Evolutionary conservation across 2,888 invertebrate species (phyloP), one percentile per base, ranked within the genome.

Genomic region (Parasteatoda lunata): DNA sequence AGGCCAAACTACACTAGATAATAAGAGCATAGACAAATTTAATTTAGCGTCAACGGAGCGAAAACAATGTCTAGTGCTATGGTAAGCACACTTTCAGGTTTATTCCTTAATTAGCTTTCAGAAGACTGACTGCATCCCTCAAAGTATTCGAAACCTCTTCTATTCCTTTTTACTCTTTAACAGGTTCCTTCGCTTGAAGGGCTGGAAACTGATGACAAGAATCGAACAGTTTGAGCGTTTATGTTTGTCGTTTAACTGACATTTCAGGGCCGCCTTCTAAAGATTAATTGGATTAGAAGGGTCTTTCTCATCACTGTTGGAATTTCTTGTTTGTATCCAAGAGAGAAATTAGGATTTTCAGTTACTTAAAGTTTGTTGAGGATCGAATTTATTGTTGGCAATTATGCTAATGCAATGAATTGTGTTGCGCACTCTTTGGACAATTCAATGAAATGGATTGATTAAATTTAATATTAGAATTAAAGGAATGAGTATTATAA

Each of bases 191-290:
- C 79, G 64, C 71, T 79, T 71, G 11, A n/a, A 77, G 77, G 69
- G 69, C 68, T 77, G 77, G 54, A 69, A 64, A 79, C 59, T 15
- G 15, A 79, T 49, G 79, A 70, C 79, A 71, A 79, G 79, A 71
- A 79, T 51, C 51, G 69, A 52, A 49, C 49, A 79, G 54, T 79
- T 71, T 47, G 70, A 59, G n/a, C 79, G 79, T 70, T 79, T 79
- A 71, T 79, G 79, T 79, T 71, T 79, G 79, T 59, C 79, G 68
- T 68, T 68, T 68, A 76, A 76, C 65, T 76, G 76, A 47, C 76
- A 49, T 76, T 76, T 45, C 68, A 1, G 68, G 68, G 45, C 68
- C 68, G 68, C n/a, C 68, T 68, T 4, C n/a, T 30, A 68, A 30
- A 15, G 68, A 68, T 68, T 68, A 68, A 68, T 68, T 68, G 68